Conservation (phyloP, 2,797 vertebrate genomes). For the Anableps anableps region DNA sequence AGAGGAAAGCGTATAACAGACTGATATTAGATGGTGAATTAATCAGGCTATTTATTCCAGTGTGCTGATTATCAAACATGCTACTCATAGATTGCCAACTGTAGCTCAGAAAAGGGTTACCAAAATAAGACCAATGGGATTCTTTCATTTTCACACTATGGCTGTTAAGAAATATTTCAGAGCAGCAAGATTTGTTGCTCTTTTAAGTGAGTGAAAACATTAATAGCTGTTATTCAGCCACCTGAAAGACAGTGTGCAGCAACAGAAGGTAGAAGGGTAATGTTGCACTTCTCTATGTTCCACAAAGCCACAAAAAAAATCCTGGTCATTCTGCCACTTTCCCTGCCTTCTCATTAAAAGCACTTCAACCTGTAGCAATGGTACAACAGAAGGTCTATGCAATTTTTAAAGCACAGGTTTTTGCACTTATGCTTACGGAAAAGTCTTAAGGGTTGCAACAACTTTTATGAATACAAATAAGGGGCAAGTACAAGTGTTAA, state of each 20-base stretch:
- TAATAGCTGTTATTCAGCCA: not conserved
- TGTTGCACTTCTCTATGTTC: not conserved
- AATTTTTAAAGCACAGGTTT: not conserved
- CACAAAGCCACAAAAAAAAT: not conserved
- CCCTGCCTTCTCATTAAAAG: not conserved
- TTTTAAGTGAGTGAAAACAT: not conserved
- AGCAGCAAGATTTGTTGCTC: not conserved
- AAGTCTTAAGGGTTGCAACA: slow-evolving; percentile 41
- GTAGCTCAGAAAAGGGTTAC: not conserved
- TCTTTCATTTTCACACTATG: not conserved
- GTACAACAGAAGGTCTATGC: not conserved
- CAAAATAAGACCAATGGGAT: not conserved
- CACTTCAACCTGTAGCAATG: not conserved
- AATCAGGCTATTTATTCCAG: not conserved
- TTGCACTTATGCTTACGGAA: not conserved
- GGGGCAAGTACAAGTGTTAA: slow-evolving; percentile 44
- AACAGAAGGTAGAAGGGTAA: not conserved
- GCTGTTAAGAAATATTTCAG: not conserved
- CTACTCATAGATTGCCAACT: not conserved
- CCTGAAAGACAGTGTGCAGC: not conserved
- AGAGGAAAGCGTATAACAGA: not conserved
- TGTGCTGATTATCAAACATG: not conserved
- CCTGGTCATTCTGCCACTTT: not conserved
- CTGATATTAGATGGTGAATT: not conserved
- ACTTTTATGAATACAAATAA: slow-evolving; percentile 45